Conservation (phyloP, 2,888 invertebrate species). For the Rhingia campestris region DNA sequence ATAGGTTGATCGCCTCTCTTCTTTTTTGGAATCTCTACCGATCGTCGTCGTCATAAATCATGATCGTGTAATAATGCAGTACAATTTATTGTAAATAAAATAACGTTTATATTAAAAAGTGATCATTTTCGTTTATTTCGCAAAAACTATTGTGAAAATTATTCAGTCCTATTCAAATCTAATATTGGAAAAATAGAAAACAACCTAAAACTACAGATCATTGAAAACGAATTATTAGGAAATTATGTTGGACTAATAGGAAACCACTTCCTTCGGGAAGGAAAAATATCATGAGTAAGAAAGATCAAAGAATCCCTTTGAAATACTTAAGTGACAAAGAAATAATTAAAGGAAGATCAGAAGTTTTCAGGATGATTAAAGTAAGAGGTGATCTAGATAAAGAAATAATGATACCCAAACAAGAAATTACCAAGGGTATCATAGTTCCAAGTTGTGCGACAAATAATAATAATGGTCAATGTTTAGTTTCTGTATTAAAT, state of each 20-base stretch:
- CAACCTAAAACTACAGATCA: too few relatives aligned
- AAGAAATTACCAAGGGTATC: slow-evolving; percentile 10
- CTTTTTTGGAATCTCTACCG: too few relatives aligned
- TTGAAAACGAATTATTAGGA: too few relatives aligned
- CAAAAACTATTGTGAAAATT: too few relatives aligned
- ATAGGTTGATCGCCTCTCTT: too few relatives aligned
- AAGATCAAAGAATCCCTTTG: neutral
- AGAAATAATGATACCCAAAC: slow-evolving; percentile 12
- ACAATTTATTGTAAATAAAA: too few relatives aligned
- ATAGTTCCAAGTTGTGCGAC: slow-evolving; percentile 13
- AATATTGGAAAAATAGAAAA: too few relatives aligned
- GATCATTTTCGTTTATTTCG: too few relatives aligned
- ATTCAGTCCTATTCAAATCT: too few relatives aligned
- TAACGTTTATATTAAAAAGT: too few relatives aligned
- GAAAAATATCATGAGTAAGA: slow-evolving; percentile 2
- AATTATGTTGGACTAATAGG: slow-evolving; percentile 18
- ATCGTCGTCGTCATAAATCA: too few relatives aligned
- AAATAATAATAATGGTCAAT: slow-evolving; percentile 4
- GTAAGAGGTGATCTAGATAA: slow-evolving; percentile 16
- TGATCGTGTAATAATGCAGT: too few relatives aligned
- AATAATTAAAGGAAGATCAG: slow-evolving; percentile 11
- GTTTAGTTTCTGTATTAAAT: neutral
- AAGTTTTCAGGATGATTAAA: slow-evolving; percentile 3
- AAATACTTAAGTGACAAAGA: neutral
- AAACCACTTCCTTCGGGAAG: slow-evolving; percentile 24